Conservation (phyloP, 2,113 vertebrate species). For the Illadopsis cleaveri region DNA sequence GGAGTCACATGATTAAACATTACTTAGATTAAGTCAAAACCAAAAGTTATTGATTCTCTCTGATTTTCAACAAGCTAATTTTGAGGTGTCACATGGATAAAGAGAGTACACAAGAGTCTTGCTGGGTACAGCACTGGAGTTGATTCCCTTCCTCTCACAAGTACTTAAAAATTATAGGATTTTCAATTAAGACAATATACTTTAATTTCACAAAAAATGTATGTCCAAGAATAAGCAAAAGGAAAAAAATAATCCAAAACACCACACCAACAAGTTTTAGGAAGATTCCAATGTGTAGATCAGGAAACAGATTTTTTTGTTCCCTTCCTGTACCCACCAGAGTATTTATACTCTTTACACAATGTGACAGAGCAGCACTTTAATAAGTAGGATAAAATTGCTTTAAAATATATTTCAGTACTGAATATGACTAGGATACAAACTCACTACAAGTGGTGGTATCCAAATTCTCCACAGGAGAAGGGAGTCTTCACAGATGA, state of each 20-base stretch:
- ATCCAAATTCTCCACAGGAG: background rate
- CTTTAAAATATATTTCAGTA: background rate
- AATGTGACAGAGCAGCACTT: background rate
- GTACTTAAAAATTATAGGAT: background rate
- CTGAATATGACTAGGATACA: background rate
- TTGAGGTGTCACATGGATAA: background rate
- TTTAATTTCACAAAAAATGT: background rate
- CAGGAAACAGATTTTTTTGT: background rate
- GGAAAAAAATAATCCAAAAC: background rate
- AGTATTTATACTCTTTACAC: background rate
- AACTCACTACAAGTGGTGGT: background rate
- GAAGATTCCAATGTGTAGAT: background rate
- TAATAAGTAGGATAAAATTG: background rate
- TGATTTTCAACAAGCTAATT: background rate
- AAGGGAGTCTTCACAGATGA: background rate
- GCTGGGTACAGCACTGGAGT: background rate
- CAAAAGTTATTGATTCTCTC: background rate
- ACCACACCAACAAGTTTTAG: background rate
- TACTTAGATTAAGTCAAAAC: background rate
- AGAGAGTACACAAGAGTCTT: background rate
- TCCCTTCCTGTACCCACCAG: background rate
- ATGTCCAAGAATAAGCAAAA: background rate
- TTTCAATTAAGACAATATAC: background rate
- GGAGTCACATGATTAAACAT: background rate
- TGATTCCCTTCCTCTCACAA: background rate